Percentiles rank a stretch among this genome's conserved stretches.
phyloP scores from a whole-genome alignment of 2,888 invertebrate species.

The Leptura quadrifasciata region DNA sequence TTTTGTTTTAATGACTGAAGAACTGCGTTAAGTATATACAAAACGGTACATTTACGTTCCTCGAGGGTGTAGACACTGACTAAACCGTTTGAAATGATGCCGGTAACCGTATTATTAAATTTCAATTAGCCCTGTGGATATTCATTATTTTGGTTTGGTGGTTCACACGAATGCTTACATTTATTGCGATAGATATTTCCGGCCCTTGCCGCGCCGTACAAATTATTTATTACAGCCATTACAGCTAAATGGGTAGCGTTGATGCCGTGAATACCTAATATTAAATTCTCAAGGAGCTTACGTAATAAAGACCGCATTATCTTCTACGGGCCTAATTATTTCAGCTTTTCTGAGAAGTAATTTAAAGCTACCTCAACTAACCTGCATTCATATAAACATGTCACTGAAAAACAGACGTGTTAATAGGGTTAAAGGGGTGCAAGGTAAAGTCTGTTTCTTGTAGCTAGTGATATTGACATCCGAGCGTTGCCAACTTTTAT shows the following conservation, averaged over 20 bases:
- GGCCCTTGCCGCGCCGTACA: slow-evolving; percentile 14
- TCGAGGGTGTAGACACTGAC: neutral
- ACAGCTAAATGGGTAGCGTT: slow-evolving; percentile 18
- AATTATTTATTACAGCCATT: slow-evolving; percentile 29
- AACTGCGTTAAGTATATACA: too few relatives aligned
- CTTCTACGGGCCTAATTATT: slow-evolving; percentile 25
- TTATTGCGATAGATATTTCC: slow-evolving; percentile 23
- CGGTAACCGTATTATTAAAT: neutral
- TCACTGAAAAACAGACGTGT: neutral
- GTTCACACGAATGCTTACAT: slow-evolving; percentile 27
- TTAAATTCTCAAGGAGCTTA: slow-evolving; percentile 27
- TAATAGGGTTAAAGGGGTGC: neutral
- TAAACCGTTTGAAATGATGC: neutral
- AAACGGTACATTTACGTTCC: neutral
- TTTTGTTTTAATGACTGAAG: too few relatives aligned
- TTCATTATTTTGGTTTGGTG: slow-evolving; percentile 16
- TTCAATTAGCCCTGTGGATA: neutral
- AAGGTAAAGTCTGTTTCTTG: neutral
- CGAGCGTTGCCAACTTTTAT: too few relatives aligned
- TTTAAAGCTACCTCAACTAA: slow-evolving; percentile 18
- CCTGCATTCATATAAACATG: neutral
- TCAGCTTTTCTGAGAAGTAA: slow-evolving; percentile 21
- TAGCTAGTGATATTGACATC: too few relatives aligned
- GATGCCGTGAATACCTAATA: slow-evolving; percentile 22
- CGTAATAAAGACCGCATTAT: slow-evolving; percentile 26